Percentiles rank a stretch among this genome's conserved stretches.
Conservation (phyloP, 2,797 vertebrate species). For the Thripadectes ignobilis region DNA sequence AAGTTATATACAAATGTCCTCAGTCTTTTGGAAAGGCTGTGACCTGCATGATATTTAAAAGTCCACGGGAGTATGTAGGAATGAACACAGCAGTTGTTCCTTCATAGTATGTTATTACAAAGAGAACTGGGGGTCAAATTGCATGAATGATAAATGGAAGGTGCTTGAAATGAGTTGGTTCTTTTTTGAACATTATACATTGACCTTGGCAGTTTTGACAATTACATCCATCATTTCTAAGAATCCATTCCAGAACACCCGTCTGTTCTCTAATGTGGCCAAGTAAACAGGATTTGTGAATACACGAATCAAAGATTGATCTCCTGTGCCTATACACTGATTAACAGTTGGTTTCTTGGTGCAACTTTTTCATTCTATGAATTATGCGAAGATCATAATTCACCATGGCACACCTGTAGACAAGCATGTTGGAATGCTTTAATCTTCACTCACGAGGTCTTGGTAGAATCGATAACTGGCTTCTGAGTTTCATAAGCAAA, state of each 20-base stretch:
- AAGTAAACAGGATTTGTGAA: conserved; percentile 93
- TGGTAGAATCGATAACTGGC: conserved; percentile 58
- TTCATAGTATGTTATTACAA: conserved; percentile 91
- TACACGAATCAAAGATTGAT: conserved; percentile 90
- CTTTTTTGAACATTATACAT: conserved; percentile 87
- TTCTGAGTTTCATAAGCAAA: conserved; percentile 71
- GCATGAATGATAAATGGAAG: conserved; percentile 92
- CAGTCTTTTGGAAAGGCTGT: conserved; percentile 78
- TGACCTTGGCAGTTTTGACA: conserved; percentile 98
- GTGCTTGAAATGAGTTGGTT: conserved; percentile 89
- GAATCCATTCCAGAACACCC: conserved; percentile 91
- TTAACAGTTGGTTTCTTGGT: conserved; percentile 81
- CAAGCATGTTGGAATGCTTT: conserved; percentile 79
- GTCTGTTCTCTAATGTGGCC: conserved; percentile 83
- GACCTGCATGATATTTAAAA: conserved; percentile 83
- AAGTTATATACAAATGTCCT: conserved; percentile 82
- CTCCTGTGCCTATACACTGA: conserved; percentile 83
- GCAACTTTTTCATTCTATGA: conserved; percentile 78
- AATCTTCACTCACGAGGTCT: conserved; percentile 72
- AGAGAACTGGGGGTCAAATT: conserved; percentile 91
- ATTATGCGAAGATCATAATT: conserved; percentile 80
- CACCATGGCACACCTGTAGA: conserved; percentile 76
- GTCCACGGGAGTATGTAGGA: conserved; percentile 84
- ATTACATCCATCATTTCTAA: conserved; percentile 93
- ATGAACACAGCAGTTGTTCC: conserved; percentile 90